Evolutionary conservation across 2,113 vertebrate genomes (phyloP), one percentile per base, ranked within the genome.

Genomic region (Stegastes partitus): DNA sequence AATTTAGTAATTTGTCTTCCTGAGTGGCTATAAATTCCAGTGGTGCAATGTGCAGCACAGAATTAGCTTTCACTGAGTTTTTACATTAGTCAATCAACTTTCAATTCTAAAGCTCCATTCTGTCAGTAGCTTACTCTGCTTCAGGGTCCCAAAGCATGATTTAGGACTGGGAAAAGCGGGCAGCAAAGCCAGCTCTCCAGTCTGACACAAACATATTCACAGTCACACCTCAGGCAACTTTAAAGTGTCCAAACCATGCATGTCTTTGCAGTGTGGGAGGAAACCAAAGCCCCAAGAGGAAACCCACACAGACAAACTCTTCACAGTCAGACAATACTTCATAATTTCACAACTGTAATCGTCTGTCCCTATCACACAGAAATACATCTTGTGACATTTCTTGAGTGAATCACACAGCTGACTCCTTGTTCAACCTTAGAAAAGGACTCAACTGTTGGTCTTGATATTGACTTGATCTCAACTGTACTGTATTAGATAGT

Each of bases 231-330:
- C 10, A 15, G 3, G 16, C 15, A 8, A 2, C n/a, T 47, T 39
- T 69, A 34, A 34, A 7, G 37, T 45, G n/a, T 57, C 51, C 8
- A 23, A 31, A 65, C 25, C 3, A 16, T 47, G 26, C 10, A 23
- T 50, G 44, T 42, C 11, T 42, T 42, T 42, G 39, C 12, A 42
- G 39, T 14, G 74, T 68, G 56, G 45, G 31, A 67, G 62, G 31
- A 55, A 55, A 42, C 39, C 39, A 31, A 15, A 44, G 22, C 16
- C 45, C 18, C 18, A 18, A 16, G 14, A 53, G 64, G 3, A 59
- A 68, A 74, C 34, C 59, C 61, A 65, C 26, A 4, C 53, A 50
- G 21, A 45, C 4, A 7, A 50, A 23, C 37, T 12, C 25, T 39
- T 19, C 25, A n/a, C 4, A 67, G 42, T 45, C 16, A 28, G 4